phyloP scores from a whole-genome alignment of 2,113 vertebrate genomes.

The Cyanoderma ruficeps region DNA sequence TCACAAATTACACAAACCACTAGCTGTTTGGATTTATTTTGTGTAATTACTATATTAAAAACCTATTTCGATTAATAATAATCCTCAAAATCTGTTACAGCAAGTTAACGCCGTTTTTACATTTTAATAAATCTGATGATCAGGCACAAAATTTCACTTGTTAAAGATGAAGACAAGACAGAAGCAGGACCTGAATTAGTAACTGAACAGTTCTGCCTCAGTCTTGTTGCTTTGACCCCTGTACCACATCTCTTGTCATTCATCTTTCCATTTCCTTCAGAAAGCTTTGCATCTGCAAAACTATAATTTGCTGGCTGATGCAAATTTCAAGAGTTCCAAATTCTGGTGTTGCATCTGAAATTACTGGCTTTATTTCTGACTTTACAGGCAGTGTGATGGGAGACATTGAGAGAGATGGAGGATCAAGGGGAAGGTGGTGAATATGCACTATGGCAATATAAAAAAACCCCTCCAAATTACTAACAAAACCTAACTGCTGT shows the following conservation, averaged over 20 bases:
- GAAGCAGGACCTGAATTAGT: neutral
- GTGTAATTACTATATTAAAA: neutral
- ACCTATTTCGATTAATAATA: neutral
- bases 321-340: conserved; percentile 52
- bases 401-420: neutral
- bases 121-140: neutral
- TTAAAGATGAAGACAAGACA: neutral
- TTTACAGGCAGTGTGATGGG: neutral
- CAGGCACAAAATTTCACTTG: neutral
- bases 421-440: no score
- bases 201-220: conserved; percentile 22
- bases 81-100: neutral
- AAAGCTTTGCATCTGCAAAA: conserved; percentile 57
- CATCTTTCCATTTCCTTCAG: conserved; percentile 63
- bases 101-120: neutral
- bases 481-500: neutral
- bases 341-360: conserved; percentile 42
- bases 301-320: conserved; percentile 65
- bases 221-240: conserved; percentile 11
- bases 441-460: neutral
- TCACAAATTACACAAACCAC: neutral
- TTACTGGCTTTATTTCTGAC: conserved; percentile 30
- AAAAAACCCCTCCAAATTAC: neutral
- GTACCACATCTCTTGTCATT: conserved; percentile 41
- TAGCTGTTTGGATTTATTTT: neutral